Evolutionary conservation across 2,113 vertebrate species (phyloP).

Genomic region (Periophthalmodon schlosseri): DNA sequence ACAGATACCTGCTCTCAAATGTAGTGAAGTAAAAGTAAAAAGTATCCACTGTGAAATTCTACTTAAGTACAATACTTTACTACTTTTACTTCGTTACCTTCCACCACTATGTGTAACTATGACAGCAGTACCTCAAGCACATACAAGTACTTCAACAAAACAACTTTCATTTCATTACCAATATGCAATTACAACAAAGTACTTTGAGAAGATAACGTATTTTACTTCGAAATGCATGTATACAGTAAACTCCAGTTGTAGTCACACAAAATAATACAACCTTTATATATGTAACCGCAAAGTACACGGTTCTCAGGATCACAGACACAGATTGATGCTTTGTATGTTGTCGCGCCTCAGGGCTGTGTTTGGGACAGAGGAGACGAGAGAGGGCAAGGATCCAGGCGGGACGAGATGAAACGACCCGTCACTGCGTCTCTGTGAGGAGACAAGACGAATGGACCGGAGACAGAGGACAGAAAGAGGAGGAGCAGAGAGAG

Average conservation of each 20-base stretch:
- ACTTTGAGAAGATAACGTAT: too few species aligned
- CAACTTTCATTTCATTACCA: too few species aligned
- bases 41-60: too few species aligned
- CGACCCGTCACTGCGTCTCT: slow-evolving; percentile 23
- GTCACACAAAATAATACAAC: background rate
- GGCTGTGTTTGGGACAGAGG: slow-evolving; percentile 44
- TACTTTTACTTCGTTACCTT: too few species aligned
- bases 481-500: background rate
- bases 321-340: slow-evolving; percentile 18
- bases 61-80: too few species aligned
- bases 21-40: too few species aligned
- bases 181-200: too few species aligned
- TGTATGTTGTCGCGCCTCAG: slow-evolving; percentile 20
- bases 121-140: too few species aligned
- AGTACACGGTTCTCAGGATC: slow-evolving; percentile 11
- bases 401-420: slow-evolving; percentile 1
- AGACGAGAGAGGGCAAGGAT: slow-evolving; percentile 40
- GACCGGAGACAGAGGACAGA: slow-evolving; percentile 1
- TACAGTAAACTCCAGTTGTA: too few species aligned
- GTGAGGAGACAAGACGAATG: slow-evolving; percentile 11
- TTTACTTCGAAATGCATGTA: background rate
- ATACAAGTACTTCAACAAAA: too few species aligned
- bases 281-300: background rate
- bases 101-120: too few species aligned
- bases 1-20: too few species aligned